Base-by-base conservation (phyloP, 2,888 invertebrate genomes). In the Pachliopta kotzebuea region DNA sequence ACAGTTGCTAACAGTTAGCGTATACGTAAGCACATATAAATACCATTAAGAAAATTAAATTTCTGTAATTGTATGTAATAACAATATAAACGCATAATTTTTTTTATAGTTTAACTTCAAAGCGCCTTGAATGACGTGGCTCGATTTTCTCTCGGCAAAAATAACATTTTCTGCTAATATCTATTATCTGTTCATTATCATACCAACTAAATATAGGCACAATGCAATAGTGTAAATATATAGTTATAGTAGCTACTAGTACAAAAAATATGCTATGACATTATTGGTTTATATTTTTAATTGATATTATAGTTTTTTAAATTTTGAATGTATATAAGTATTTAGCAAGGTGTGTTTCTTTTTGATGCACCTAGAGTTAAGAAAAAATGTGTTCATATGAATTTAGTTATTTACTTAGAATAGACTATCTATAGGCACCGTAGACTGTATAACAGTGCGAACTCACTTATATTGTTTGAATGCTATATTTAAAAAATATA, bases 351-450 rank as follows among this genome's bases (percentile, higher is more conserved):
- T 84, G 85, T 88, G 82, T 81, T 70, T 65, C 50, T 79, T 79
- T 80, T 79, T 74, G 80, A 82, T 83, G 84, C 85, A 87, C 82
- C 78, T 90, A 88, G 86, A 67, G 68, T 73, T 90, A 89, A 89
- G 88, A 76, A 88, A 88, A 88, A 85, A 90, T 90, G 90, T 90
- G 90, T 90, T 90, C 90, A 90, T 90, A 89, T 88, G 83, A 89
- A 88, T 88, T 89, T 90, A 88, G 88, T 88, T 75, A 69, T 72
- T 72, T 83, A 84, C 77, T 83, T 89, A 90, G 84, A 80, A 71
- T 82, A 83, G 84, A 84, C 49, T 65, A 65, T 62, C 62, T 58
- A 58, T 65, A 87, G n/a, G 83, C 79, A 75, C 79, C 76, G 78
- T 88, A 85, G 85, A 85, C 86, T 89, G 88, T 88, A 81, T 81